Evolutionary conservation across 2,113 vertebrate species (phyloP).

Genomic region (Anhinga rufa): DNA sequence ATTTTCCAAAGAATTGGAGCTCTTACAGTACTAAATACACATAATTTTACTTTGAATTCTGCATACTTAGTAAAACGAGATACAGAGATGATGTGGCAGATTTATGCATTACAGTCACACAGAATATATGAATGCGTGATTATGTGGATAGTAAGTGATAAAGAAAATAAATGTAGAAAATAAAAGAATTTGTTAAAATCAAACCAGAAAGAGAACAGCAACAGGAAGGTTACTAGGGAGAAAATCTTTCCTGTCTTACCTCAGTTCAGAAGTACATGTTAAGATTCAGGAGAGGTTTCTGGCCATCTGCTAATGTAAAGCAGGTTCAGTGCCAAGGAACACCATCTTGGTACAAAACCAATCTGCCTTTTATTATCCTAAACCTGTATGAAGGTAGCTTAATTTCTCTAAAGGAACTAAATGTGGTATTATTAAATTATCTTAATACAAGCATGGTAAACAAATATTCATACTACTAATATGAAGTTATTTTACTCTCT

Average conservation of each 20-base stretch:
- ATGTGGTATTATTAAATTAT: not conserved
- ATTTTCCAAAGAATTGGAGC: not conserved
- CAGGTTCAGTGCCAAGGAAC: not conserved
- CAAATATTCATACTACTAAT: not conserved
- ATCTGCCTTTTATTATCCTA: not conserved
- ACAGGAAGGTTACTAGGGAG: not conserved
- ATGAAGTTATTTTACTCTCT: not conserved
- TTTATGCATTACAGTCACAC: not conserved
- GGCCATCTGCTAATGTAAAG: not conserved
- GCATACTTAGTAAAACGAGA: not conserved
- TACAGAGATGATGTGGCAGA: not conserved
- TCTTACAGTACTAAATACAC: not conserved
- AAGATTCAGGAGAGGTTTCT: conserved; percentile 9
- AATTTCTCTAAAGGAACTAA: not conserved
- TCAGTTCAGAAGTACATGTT: not conserved
- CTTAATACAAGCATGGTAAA: not conserved
- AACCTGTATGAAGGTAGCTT: not conserved
- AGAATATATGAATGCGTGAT: not conserved
- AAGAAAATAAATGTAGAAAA: not conserved
- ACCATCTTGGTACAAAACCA: not conserved
- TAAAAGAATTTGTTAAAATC: not conserved
- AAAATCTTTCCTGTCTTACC: not conserved
- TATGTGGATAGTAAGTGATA: not conserved
- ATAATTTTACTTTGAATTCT: not conserved
- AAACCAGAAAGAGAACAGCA: not conserved